Percentiles rank a stretch among this genome's conserved stretches.
Evolutionary conservation across 2,797 vertebrate species (phyloP).

Genomic region (Erethizon dorsatum): DNA sequence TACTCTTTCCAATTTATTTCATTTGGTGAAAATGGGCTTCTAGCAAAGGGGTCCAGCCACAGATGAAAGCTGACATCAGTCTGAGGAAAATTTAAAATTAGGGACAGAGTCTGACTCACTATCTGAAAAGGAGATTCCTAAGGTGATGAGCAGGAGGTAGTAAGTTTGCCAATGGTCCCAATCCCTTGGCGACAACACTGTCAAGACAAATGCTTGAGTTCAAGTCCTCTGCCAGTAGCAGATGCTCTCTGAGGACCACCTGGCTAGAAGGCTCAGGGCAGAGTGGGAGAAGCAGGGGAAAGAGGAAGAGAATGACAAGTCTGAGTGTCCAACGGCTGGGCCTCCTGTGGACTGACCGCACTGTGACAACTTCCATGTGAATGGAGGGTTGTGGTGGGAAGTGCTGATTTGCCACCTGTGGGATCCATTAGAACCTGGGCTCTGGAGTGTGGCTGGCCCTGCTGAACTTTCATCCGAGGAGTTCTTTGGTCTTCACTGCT

Average conservation of each 20-base stretch:
- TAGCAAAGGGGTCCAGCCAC: constrained; percentile 8
- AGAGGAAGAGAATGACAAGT: background rate
- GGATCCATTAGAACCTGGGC: background rate
- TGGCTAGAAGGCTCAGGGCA: background rate
- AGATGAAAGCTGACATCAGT: background rate
- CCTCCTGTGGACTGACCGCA: background rate
- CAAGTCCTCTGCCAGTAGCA: background rate
- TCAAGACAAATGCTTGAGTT: background rate
- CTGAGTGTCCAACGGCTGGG: background rate
- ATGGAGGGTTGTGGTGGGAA: background rate
- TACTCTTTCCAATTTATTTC: constrained; percentile 63
- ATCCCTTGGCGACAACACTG: background rate
- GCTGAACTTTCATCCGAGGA: constrained; percentile 91
- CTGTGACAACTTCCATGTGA: background rate
- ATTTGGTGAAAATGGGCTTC: background rate
- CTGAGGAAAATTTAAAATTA: background rate
- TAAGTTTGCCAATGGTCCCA: background rate
- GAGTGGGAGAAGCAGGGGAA: background rate
- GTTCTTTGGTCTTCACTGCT: constrained; percentile 95
- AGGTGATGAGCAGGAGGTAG: background rate
- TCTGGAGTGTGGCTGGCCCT: background rate
- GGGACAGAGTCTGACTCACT: background rate
- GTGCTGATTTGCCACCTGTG: background rate
- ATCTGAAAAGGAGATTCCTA: constrained; percentile 16
- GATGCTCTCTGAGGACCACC: background rate